These are phyloP conservation scores for Passer montanus DNA, from an alignment of 2,113 vertebrate genomes.

Conservation along the genomic window DNA sequence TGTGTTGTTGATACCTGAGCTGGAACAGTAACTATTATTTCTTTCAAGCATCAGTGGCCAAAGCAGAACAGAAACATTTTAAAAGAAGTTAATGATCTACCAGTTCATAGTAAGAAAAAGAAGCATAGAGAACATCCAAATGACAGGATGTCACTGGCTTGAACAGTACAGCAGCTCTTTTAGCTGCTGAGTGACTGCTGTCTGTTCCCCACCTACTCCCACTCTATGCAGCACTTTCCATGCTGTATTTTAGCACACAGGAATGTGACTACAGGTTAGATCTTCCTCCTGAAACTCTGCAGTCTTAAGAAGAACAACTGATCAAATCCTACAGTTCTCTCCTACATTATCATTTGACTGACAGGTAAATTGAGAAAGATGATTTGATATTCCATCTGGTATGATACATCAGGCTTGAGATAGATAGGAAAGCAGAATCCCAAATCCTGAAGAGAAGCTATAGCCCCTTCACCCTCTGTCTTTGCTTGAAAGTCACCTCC, in stretches of 20 bases:
- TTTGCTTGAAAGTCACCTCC: not conserved
- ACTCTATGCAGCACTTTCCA: not conserved
- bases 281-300: not conserved
- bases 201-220: not conserved
- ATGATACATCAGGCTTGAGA: not conserved
- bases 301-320: not conserved
- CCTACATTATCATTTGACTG: constrained; percentile 8
- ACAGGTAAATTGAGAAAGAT: not conserved
- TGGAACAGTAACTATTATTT: not conserved
- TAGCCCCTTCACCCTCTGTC: not conserved
- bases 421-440: not conserved
- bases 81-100: not conserved
- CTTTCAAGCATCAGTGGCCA: not conserved
- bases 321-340: not conserved
- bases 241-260: not conserved
- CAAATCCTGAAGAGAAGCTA: not conserved
- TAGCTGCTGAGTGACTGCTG: not conserved
- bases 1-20: not conserved
- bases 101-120: not conserved
- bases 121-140: not conserved
- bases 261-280: not conserved
- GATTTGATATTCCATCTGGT: not conserved
- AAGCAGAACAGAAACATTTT: not conserved
- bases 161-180: not conserved
- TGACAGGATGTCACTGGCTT: not conserved